These are phyloP conservation scores for Odocoileus hemionus DNA, from an alignment of 2,113 vertebrate genomes.

Conservation along the genomic window DNA sequence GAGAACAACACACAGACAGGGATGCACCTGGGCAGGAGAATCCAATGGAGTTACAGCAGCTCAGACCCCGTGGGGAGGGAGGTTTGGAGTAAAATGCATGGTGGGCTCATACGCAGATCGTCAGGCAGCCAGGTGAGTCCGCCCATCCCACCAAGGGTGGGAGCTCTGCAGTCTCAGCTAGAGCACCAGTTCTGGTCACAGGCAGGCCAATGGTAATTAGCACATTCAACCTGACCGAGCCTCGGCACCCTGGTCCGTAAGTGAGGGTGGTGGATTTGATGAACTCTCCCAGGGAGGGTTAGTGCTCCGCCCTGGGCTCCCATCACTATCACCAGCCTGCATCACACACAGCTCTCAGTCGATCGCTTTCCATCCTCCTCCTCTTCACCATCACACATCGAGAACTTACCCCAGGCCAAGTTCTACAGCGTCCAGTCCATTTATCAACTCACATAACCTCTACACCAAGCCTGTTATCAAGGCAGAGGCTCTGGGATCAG, in stretches of 20 bases:
- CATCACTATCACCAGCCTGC: neutral
- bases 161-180: neutral
- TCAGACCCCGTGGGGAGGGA: neutral
- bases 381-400: no score
- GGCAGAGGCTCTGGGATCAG: neutral
- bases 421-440: neutral
- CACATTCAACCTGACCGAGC: neutral
- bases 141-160: no score
- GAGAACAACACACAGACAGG: neutral
- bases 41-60: no score
- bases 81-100: neutral
- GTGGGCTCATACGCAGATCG: neutral
- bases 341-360: neutral
- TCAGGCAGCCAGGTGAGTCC: neutral
- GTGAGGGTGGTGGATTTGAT: neutral
- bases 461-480: neutral
- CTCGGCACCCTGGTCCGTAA: neutral
- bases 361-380: neutral
- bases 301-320: neutral
- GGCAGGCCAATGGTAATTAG: neutral
- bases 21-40: no score
- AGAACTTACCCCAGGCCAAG: neutral
- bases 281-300: neutral
- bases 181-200: neutral
- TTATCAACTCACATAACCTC: neutral